Conservation (phyloP, 1,140 invertebrate species). For the Cepaea nemoralis region DNA sequence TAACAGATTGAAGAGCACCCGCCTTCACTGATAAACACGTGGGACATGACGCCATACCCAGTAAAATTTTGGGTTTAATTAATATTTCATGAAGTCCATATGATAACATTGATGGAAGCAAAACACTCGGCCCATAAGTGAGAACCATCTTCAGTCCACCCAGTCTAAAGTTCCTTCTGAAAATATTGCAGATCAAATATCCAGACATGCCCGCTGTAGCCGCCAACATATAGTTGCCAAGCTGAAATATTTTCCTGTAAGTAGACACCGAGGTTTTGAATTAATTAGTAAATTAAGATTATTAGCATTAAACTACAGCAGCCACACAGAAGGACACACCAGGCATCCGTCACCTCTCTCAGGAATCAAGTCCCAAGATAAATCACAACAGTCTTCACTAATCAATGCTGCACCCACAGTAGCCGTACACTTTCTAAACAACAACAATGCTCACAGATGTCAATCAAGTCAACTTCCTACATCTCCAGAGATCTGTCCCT, state of each 20-base stretch:
- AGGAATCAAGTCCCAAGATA: too few relatives aligned
- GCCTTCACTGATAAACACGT: neutral
- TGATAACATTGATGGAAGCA: neutral
- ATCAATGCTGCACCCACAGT: too few relatives aligned
- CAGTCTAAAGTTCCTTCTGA: conserved; percentile 24
- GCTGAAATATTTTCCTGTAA: conserved; percentile 4
- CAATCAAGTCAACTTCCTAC: too few relatives aligned
- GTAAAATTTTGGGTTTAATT: conserved; percentile 6
- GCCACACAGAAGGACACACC: too few relatives aligned
- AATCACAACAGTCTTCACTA: too few relatives aligned
- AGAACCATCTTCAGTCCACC: neutral
- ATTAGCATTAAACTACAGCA: too few relatives aligned
- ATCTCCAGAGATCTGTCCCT: too few relatives aligned
- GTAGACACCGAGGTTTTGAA: too few relatives aligned
- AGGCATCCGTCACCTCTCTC: too few relatives aligned
- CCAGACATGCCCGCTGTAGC: conserved; percentile 1
- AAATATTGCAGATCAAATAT: neutral
- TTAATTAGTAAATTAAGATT: too few relatives aligned
- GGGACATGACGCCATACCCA: conserved; percentile 6
- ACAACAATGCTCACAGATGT: too few relatives aligned
- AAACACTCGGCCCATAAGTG: neutral
- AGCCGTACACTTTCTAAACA: too few relatives aligned
- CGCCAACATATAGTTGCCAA: neutral
- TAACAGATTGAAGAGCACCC: neutral
- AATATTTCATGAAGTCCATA: neutral